Evolutionary conservation across 1,140 invertebrate genomes (phyloP).

Genomic region (Trichonephila clavata): DNA sequence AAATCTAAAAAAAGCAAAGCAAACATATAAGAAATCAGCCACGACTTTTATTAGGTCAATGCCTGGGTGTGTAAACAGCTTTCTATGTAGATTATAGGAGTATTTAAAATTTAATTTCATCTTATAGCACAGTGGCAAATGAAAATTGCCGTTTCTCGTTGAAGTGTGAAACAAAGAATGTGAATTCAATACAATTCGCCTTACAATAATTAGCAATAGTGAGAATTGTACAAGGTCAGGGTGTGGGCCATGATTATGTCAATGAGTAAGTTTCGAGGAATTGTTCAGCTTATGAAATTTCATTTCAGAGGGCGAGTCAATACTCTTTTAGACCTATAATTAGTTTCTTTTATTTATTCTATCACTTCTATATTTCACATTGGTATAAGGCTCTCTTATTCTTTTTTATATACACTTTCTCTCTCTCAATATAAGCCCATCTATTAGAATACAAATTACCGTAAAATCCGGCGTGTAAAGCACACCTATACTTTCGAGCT

Average conservation of each 20-base stretch:
- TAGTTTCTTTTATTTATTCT: no score
- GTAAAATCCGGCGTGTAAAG: no score
- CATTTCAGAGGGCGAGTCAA: no score
- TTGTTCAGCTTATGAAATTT: no score
- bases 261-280: no score
- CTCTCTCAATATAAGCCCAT: no score
- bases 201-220: neutral
- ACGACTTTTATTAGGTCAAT: slow-evolving; percentile 60
- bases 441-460: no score
- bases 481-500: no score
- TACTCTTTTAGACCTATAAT: no score
- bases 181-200: neutral
- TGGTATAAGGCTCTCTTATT: no score
- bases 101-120: neutral
- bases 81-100: neutral
- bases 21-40: neutral
- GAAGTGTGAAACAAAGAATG: neutral
- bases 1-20: neutral
- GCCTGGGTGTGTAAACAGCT: slow-evolving; percentile 12
- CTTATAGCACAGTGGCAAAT: neutral
- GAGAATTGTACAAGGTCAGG: neutral
- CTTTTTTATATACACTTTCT: no score
- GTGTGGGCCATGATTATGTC: neutral
- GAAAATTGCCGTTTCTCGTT: neutral
- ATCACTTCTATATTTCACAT: no score